phyloP scores from a whole-genome alignment of 1,140 invertebrate species.

The Rhyzopertha dominica region DNA sequence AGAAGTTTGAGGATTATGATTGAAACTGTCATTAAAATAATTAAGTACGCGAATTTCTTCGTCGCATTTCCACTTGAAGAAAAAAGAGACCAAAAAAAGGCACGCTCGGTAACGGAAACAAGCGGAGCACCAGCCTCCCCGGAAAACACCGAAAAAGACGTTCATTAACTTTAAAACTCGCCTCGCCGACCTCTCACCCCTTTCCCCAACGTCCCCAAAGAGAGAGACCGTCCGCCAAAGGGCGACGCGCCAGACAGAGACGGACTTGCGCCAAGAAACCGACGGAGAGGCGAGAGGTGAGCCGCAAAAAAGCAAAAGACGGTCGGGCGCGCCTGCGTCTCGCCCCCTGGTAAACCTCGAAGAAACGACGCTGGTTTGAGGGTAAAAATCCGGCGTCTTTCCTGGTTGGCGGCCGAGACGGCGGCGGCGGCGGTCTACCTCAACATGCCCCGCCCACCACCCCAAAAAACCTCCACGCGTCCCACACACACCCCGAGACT shows the following conservation, averaged over 20 bases:
- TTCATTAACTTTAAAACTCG: background rate
- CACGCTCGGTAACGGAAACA: background rate
- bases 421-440: conserved; percentile 46
- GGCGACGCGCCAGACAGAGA: background rate
- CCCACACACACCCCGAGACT: conserved; percentile 37
- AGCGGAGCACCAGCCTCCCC: background rate
- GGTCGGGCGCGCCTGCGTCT: conserved; percentile 43
- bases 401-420: conserved; percentile 46
- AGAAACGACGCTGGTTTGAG: conserved; percentile 47
- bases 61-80: too few species aligned
- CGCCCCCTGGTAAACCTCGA: conserved; percentile 46
- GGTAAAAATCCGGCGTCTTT: conserved; percentile 48
- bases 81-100: too few species aligned
- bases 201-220: too few species aligned
- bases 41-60: too few species aligned
- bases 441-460: conserved; percentile 45
- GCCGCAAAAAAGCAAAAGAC: conserved; percentile 43
- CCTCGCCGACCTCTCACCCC: background rate
- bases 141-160: conserved; percentile 1
- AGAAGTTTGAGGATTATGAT: too few species aligned
- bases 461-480: conserved; percentile 25
- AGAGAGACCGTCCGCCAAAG: background rate
- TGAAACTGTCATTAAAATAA: too few species aligned
- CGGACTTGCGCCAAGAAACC: too few species aligned
- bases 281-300: background rate